A percentile compares a stretch with the other conserved stretches of the same genome.
These are phyloP conservation scores for Triops cancriformis DNA, from an alignment of 1,140 invertebrate genomes.

Conservation along the genomic window DNA sequence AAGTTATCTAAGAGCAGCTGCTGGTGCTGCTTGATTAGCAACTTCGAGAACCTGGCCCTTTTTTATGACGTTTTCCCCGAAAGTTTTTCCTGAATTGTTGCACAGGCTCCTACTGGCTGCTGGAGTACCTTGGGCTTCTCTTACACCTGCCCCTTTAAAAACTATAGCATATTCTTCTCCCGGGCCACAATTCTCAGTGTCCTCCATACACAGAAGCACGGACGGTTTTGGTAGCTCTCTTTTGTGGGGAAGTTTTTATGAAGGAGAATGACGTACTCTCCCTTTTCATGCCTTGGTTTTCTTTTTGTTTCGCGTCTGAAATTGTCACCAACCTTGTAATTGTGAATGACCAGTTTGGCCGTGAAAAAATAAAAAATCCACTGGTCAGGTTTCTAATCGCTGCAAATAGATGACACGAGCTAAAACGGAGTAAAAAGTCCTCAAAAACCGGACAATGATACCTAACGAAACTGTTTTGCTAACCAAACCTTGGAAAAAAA, in stretches of 20 bases:
- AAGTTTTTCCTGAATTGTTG: constrained; percentile 5
- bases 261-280: too few species aligned
- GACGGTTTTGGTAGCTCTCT: neutral
- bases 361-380: neutral
- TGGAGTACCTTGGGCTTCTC: neutral
- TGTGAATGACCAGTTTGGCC: neutral
- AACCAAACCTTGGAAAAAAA: too few species aligned
- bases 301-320: neutral
- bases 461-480: neutral
- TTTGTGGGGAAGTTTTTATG: neutral
- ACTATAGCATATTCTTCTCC: neutral
- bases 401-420: neutral
- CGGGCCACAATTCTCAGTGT: neutral
- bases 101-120: neutral
- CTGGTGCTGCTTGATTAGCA: neutral
- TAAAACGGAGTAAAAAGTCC: neutral
- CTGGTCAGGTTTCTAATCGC: neutral
- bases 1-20: constrained; percentile 1
- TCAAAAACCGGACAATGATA: neutral
- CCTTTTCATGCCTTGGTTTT: neutral
- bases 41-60: neutral
- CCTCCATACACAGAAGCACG: neutral
- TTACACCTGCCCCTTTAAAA: constrained; percentile 13
- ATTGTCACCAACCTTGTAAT: neutral
- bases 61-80: neutral